phyloP scores from a whole-genome alignment of 2,113 vertebrate genomes.

The Protobothrops mucrosquamatus region DNA sequence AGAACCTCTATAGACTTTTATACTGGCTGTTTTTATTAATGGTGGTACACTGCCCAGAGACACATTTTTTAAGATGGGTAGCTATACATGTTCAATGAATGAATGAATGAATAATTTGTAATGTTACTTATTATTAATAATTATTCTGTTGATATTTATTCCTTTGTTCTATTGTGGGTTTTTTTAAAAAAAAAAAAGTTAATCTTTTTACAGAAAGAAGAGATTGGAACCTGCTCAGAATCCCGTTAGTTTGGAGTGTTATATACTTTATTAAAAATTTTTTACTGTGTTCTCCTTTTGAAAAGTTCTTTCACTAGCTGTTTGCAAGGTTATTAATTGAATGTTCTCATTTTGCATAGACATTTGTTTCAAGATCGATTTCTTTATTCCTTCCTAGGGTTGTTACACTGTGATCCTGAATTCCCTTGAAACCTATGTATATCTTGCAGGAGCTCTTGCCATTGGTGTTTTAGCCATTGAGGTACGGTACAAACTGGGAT shows the following conservation, averaged over 20 bases:
- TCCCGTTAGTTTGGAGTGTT: background rate
- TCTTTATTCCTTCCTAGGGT: conserved; percentile 69
- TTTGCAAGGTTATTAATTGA: background rate
- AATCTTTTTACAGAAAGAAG: background rate
- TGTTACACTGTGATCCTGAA: conserved; percentile 90
- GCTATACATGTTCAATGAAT: background rate
- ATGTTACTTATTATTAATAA: background rate
- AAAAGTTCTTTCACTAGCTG: background rate
- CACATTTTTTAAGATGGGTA: background rate
- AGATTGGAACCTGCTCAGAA: background rate
- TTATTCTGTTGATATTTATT: background rate
- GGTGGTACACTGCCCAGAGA: background rate
- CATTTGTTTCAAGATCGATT: background rate
- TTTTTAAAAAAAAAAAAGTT: background rate
- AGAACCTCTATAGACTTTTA: background rate
- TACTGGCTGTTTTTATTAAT: background rate
- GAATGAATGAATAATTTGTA: background rate
- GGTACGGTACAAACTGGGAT: conserved; percentile 59
- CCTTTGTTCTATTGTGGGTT: background rate
- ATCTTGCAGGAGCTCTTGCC: conserved; percentile 86
- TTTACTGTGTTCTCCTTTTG: background rate
- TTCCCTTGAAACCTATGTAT: conserved; percentile 88
- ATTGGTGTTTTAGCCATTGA: conserved; percentile 89
- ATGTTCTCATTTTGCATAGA: accelerated
- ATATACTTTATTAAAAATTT: background rate